Base-by-base conservation (phyloP, 2,797 vertebrate genomes). In the Mormyrus proboscirostris region DNA sequence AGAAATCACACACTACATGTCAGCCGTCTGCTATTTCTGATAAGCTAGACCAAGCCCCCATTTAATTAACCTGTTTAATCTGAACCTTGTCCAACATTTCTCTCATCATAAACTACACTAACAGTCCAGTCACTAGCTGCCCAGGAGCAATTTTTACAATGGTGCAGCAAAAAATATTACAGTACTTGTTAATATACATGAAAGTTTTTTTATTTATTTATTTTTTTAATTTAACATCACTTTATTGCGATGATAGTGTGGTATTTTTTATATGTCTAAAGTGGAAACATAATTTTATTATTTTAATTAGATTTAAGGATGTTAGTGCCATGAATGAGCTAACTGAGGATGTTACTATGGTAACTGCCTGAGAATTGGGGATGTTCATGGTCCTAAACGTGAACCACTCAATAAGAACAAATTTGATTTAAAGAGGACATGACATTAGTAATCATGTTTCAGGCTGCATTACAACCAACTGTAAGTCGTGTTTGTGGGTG, bases 331-430 rank as follows among this genome's bases (percentile, higher is more conserved):
- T n/a, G 53, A 83, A 41, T n/a, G 53, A 90, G 69, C 73, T 90
- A 88, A 88, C 79, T 90, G 86, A 22, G 38, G 16, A 88, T 73
- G 89, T 90, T 90, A 82, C 89, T 88, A 90, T 90, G 86, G 89
- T 57, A 90, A 90, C 89, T 88, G 76, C 41, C 89, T 88, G 85
- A 86, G 89, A 65, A 89, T 51, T 88, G 86, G 73, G 50, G 38
- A 88, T 47, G 86, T 51, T 88, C 55, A 88, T 83, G 53, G 85
- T 88, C 69, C 86, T 69, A 83, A 83, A 51, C 62, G 86, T n/a
- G 84, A 50, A 53, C 65, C 44, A 84, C 8, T 33, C 84, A 41
- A 73, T 55, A 90, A 41, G 84, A 79, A 25, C 16, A 86, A 62
- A 51, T 76, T 88, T 88, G 38, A 88, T 76, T 51, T 89, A 62